Evolutionary conservation across 1,140 invertebrate genomes (phyloP).

Genomic region (Zophobas morio): DNA sequence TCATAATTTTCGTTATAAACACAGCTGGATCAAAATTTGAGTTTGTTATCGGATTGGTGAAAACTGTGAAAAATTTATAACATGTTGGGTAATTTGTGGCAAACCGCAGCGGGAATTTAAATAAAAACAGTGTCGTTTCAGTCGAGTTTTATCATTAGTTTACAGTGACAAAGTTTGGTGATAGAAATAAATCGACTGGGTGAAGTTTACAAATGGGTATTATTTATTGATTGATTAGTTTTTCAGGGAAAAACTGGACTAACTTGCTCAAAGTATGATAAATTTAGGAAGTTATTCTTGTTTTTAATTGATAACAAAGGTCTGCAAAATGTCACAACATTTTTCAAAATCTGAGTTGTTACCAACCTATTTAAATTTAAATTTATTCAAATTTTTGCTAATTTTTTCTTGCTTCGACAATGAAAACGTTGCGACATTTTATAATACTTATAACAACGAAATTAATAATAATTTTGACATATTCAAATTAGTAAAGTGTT

Average conservation of each 20-base stretch:
- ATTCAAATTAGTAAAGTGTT: background rate
- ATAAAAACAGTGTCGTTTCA: background rate
- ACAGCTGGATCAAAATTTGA: background rate
- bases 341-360: slow-evolving; percentile 17
- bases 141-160: background rate
- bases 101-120: no score
- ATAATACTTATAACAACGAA: background rate
- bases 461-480: slow-evolving; percentile 9
- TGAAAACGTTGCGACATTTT: slow-evolving; percentile 32
- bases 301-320: slow-evolving; percentile 3
- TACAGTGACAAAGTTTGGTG: background rate
- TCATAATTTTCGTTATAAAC: background rate
- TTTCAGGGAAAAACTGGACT: slow-evolving; percentile 17
- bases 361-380: slow-evolving; percentile 20
- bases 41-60: background rate
- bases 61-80: background rate
- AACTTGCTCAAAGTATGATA: slow-evolving; percentile 1
- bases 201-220: slow-evolving; percentile 19
- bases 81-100: no score
- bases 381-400: slow-evolving; percentile 33
- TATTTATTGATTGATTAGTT: slow-evolving; percentile 8
- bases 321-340: slow-evolving; percentile 16
- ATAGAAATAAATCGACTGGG: background rate
- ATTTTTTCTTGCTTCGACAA: slow-evolving; percentile 14
- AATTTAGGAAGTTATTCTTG: slow-evolving; percentile 2